Percentiles rank a stretch among this genome's conserved stretches.
phyloP scores from a whole-genome alignment of 2,113 vertebrate species.

The Shinisaurus crocodilurus region DNA sequence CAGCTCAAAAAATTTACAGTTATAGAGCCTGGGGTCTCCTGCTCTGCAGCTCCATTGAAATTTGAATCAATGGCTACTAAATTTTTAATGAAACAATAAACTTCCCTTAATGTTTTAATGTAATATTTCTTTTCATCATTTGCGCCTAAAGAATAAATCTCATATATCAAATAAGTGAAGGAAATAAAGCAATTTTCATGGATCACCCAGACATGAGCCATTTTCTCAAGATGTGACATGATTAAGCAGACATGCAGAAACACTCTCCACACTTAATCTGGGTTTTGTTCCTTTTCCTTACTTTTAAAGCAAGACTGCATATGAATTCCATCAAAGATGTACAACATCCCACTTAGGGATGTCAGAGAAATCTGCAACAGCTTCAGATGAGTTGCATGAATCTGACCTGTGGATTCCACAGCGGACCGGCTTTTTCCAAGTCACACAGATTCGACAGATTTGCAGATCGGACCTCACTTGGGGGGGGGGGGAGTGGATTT shows the following conservation, averaged over 20 bases:
- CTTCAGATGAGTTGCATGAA: no score
- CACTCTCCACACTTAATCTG: constrained; percentile 6
- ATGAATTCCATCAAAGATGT: not conserved
- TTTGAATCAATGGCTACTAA: constrained; percentile 55
- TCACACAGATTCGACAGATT: no score
- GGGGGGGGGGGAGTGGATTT: no score
- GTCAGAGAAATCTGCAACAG: no score
- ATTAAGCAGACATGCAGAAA: constrained; percentile 56
- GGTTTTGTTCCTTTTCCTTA: not conserved
- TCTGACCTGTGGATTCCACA: no score
- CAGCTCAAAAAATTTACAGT: constrained; percentile 47
- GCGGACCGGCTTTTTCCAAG: no score
- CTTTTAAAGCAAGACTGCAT: not conserved
- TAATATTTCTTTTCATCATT: constrained; percentile 58
- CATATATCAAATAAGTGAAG: constrained; percentile 53
- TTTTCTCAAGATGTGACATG: constrained; percentile 50
- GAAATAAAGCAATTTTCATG: constrained; percentile 61
- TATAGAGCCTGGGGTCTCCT: constrained; percentile 40
- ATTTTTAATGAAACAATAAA: constrained; percentile 69
- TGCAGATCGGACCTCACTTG: no score
- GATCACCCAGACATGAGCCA: constrained; percentile 55
- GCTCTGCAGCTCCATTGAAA: constrained; percentile 46
- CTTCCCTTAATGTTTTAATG: constrained; percentile 40
- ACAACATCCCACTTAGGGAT: not conserved
- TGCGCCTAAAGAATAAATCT: constrained; percentile 57